These are phyloP conservation scores for Drosophila anceps DNA, from an alignment of 2,888 invertebrate genomes.

Conservation along the genomic window DNA sequence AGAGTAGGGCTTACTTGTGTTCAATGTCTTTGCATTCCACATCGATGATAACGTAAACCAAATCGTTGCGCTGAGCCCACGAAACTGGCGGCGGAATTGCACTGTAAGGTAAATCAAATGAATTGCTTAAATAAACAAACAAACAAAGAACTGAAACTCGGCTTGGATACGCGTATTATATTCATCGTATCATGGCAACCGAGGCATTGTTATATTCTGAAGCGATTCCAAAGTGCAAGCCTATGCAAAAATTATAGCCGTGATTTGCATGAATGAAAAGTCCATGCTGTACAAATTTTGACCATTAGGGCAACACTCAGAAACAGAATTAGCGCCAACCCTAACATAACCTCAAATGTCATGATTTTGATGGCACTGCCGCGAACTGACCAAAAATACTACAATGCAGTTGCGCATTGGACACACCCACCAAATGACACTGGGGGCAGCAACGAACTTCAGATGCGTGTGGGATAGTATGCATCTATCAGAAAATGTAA, in stretches of 20 bases:
- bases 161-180: conserved; percentile 21
- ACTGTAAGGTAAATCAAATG: conserved; percentile 53
- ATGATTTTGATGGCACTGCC: conserved; percentile 29
- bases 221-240: conserved; percentile 27
- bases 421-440: conserved; percentile 63
- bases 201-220: conserved; percentile 15
- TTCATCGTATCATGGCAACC: conserved; percentile 50
- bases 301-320: conserved; percentile 36
- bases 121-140: conserved; percentile 23
- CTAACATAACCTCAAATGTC: conserved; percentile 77
- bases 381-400: conserved; percentile 50
- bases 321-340: conserved; percentile 60
- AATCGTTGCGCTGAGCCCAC: conserved; percentile 96
- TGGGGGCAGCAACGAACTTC: conserved; percentile 18
- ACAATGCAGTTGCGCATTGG: conserved; percentile 65
- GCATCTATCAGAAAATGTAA: conserved; percentile 18
- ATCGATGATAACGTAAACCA: conserved; percentile 95
- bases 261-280: conserved; percentile 49
- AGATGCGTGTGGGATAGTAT: not conserved
- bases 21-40: conserved; percentile 95
- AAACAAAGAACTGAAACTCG: conserved; percentile 22
- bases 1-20: conserved; percentile 88
- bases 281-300: conserved; percentile 31
- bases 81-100: conserved; percentile 91
- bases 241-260: conserved; percentile 25